Percentiles rank a stretch among this genome's conserved stretches.
Evolutionary conservation across 2,888 invertebrate species (phyloP).

Genomic region (Patella depressa): DNA sequence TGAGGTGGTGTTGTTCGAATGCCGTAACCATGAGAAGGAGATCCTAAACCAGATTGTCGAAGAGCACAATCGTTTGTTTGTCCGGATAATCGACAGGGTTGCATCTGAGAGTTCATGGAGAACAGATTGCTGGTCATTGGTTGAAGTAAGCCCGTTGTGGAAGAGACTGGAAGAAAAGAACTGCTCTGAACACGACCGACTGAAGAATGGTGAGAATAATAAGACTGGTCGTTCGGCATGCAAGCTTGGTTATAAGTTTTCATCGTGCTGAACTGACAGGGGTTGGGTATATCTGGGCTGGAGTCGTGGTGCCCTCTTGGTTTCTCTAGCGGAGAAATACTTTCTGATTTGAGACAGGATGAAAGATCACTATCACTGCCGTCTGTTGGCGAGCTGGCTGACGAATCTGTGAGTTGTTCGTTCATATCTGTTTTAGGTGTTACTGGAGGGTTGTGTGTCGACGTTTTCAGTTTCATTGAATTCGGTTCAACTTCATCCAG

Average conservation of each 20-base stretch:
- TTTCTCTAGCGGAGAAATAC: constrained; percentile 41
- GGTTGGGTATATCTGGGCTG: constrained; percentile 37
- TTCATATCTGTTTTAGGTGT: constrained; percentile 24
- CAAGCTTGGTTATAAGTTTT: constrained; percentile 49
- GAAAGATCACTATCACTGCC: constrained; percentile 36
- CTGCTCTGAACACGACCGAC: constrained; percentile 46
- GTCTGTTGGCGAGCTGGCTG: constrained; percentile 24
- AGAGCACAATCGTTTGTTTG: constrained; percentile 55
- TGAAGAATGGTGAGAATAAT: constrained; percentile 63
- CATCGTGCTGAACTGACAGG: constrained; percentile 51
- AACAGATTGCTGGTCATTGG: constrained; percentile 44
- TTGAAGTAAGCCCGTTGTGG: constrained; percentile 47
- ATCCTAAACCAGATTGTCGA: constrained; percentile 49
- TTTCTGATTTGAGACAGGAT: constrained; percentile 31
- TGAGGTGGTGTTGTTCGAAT: constrained; percentile 51
- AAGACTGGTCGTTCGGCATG: constrained; percentile 55
- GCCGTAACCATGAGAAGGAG: constrained; percentile 51
- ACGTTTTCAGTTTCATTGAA: constrained; percentile 24
- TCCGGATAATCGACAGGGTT: constrained; percentile 51
- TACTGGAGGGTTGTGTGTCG: constrained; percentile 22
- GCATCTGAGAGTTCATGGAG: constrained; percentile 54
- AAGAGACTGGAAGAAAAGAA: constrained; percentile 55
- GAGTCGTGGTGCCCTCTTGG: constrained; percentile 37
- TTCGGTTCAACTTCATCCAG: constrained; percentile 23
- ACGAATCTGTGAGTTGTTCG: constrained; percentile 23